These are phyloP conservation scores for Idaea aversata DNA, from an alignment of 2,888 invertebrate species.

Conservation along the genomic window DNA sequence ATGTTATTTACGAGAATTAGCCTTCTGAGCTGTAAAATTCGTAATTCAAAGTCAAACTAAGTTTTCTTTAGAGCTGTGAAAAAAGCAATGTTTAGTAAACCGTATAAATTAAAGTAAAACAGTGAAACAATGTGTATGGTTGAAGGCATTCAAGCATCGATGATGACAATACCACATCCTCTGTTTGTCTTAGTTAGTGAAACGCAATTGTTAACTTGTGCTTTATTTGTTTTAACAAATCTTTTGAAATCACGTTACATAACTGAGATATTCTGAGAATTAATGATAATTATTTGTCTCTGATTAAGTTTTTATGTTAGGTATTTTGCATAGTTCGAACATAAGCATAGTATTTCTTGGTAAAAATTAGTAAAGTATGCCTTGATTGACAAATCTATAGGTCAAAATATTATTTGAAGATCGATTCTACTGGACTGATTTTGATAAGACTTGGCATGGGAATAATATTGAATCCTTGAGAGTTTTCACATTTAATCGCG, in stretches of 20 bases:
- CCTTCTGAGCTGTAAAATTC: not conserved
- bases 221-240: slow-evolving; percentile 62
- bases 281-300: not conserved
- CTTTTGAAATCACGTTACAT: slow-evolving; percentile 54
- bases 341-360: too few species aligned
- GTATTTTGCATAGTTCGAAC: not conserved
- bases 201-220: slow-evolving; percentile 62
- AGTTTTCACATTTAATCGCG: too few species aligned
- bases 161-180: slow-evolving; percentile 70
- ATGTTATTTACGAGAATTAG: too few species aligned
- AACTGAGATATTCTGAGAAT: slow-evolving; percentile 24
- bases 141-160: slow-evolving; percentile 42
- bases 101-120: slow-evolving; percentile 42
- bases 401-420: too few species aligned
- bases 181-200: slow-evolving; percentile 68
- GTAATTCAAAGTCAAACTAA: slow-evolving; percentile 5
- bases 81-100: slow-evolving; percentile 1
- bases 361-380: not conserved
- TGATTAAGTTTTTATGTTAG: slow-evolving; percentile 4
- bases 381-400: too few species aligned
- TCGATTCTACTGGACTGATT: too few species aligned
- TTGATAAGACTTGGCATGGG: too few species aligned
- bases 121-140: slow-evolving; percentile 27
- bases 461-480: too few species aligned
- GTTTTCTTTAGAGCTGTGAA: slow-evolving; percentile 6